Percentiles rank a stretch among this genome's conserved stretches.
Conservation (phyloP, 1,140 invertebrate species). For the Apis laboriosa region DNA sequence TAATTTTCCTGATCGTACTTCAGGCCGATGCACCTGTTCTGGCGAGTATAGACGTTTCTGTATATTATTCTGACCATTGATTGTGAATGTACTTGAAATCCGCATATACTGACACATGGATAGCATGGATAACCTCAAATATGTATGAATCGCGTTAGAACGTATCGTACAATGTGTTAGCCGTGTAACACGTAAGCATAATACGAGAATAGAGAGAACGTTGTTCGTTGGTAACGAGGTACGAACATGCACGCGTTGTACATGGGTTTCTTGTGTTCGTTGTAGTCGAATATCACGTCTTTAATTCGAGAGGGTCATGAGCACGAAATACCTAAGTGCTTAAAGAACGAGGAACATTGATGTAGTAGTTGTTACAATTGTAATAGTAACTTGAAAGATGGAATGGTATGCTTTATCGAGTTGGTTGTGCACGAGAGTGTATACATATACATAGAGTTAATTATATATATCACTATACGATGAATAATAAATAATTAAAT, state of each 20-base stretch:
- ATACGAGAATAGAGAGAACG: slow-evolving; percentile 25
- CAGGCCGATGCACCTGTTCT: slow-evolving; percentile 69
- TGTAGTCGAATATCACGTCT: background rate
- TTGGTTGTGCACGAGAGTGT: background rate
- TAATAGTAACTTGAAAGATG: background rate
- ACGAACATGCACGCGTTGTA: slow-evolving; percentile 8
- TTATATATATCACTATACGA: background rate
- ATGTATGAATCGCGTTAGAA: slow-evolving; percentile 22
- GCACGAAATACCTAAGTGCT: background rate
- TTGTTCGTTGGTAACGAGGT: slow-evolving; percentile 39
- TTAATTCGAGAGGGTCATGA: slow-evolving; percentile 6
- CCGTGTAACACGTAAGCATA: slow-evolving; percentile 31
- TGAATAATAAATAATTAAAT: slow-evolving; percentile 8
- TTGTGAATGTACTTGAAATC: slow-evolving; percentile 1
- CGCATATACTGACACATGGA: background rate
- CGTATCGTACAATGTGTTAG: slow-evolving; percentile 5
- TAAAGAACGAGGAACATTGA: background rate
- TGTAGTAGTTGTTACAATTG: background rate
- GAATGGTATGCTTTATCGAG: background rate
- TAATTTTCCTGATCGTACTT: slow-evolving; percentile 65
- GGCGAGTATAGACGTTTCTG: slow-evolving; percentile 10
- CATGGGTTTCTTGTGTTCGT: background rate
- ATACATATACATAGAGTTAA: background rate
- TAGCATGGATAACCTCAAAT: background rate
- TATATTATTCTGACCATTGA: background rate